These are phyloP conservation scores for Pangasius djambal DNA, from an alignment of 2,797 vertebrate genomes.

Conservation along the genomic window DNA sequence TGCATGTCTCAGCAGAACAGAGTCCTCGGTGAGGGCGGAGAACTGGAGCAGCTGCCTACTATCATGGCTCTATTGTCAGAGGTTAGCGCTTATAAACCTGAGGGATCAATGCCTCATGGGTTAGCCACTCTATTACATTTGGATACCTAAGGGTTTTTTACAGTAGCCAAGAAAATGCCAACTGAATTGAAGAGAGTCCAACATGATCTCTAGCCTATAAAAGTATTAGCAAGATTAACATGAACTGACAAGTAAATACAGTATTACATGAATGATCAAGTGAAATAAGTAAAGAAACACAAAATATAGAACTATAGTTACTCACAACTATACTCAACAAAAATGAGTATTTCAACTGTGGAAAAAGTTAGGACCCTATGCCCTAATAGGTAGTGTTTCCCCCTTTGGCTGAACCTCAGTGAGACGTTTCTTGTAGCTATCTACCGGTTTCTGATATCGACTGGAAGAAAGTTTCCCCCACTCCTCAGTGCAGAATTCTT, in stretches of 20 bases:
- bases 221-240: background rate
- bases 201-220: background rate
- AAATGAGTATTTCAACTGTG: too few species aligned
- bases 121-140: background rate
- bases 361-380: too few species aligned
- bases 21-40: constrained; percentile 31
- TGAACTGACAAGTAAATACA: background rate
- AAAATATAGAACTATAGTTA: background rate
- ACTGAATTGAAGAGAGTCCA: background rate
- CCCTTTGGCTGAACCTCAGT: too few species aligned
- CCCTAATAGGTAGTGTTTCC: too few species aligned
- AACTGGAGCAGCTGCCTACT: constrained; percentile 53
- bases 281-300: background rate
- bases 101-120: background rate
- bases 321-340: too few species aligned
- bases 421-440: too few species aligned
- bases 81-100: constrained; percentile 26
- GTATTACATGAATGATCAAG: background rate
- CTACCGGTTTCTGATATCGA: too few species aligned
- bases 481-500: too few species aligned
- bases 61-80: constrained; percentile 38
- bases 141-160: background rate
- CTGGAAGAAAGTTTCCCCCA: too few species aligned
- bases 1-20: constrained; percentile 50
- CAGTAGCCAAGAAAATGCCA: background rate